Percentiles rank a stretch among this genome's conserved stretches.
phyloP scores from a whole-genome alignment of 2,113 vertebrate species.

The Steatornis caripensis region DNA sequence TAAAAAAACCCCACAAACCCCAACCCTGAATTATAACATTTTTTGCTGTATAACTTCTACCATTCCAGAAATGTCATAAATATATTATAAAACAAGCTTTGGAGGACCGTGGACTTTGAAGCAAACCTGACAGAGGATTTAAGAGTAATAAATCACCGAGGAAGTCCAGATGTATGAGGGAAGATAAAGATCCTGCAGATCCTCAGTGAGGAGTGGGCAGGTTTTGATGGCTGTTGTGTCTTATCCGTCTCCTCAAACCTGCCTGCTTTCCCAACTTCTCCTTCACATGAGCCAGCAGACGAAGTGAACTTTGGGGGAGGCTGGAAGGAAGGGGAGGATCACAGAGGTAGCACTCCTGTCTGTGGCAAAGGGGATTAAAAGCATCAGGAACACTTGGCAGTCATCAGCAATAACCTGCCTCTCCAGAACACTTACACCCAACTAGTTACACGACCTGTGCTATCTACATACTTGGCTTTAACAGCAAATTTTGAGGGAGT shows the following conservation, averaged over 20 bases:
- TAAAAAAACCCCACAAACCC: rapidly evolving
- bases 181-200: neutral
- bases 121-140: neutral
- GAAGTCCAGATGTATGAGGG: neutral
- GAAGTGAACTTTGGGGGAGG: neutral
- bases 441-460: neutral
- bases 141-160: neutral
- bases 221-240: neutral
- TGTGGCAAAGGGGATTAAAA: neutral
- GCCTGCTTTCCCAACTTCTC: neutral
- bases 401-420: neutral
- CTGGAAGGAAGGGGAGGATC: neutral
- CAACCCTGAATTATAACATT: neutral
- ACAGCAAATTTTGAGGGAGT: neutral
- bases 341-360: neutral
- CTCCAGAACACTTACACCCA: neutral
- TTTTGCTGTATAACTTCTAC: neutral
- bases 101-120: neutral
- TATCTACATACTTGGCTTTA: neutral
- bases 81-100: neutral
- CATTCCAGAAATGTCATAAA: neutral
- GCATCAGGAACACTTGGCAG: neutral
- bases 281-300: neutral
- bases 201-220: neutral
- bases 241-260: neutral